These are phyloP conservation scores for Mamestra brassicae DNA, from an alignment of 2,888 invertebrate genomes.

Conservation along the genomic window DNA sequence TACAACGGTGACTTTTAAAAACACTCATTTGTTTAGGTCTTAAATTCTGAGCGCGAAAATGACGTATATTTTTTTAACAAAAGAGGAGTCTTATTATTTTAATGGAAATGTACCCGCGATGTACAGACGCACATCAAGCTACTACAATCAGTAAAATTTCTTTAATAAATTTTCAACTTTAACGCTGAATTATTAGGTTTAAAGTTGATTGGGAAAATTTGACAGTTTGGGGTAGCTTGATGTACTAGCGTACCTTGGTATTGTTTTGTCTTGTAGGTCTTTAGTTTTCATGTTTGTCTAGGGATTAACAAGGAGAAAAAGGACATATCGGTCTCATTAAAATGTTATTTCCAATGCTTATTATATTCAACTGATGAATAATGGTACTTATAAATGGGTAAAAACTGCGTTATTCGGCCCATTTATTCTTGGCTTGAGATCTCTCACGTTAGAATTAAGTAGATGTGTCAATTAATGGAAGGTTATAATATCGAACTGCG, in stretches of 20 bases:
- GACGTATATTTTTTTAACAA: constrained; percentile 49
- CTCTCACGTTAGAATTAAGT: constrained; percentile 2
- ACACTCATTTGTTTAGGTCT: constrained; percentile 63
- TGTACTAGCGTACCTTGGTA: neutral
- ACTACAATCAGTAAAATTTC: too few species aligned
- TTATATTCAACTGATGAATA: neutral
- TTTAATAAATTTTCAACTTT: too few species aligned
- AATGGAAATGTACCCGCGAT: constrained; percentile 30
- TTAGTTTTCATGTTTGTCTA: neutral
- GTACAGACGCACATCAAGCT: too few species aligned
- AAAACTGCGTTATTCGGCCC: constrained; percentile 6
- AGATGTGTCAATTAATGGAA: neutral
- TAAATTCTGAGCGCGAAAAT: constrained; percentile 54
- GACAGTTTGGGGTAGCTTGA: too few species aligned
- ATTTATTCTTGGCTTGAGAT: neutral
- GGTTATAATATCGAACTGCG: neutral
- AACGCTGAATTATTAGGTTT: too few species aligned
- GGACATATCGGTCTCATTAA: neutral
- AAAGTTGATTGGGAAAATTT: too few species aligned
- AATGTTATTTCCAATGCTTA: neutral
- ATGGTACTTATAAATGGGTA: constrained; percentile 1
- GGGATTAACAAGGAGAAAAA: neutral
- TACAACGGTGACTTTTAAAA: constrained; percentile 46
- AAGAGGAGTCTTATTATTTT: constrained; percentile 26
- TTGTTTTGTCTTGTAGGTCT: constrained; percentile 14